Evolutionary conservation across 2,113 vertebrate species (phyloP), one percentile per base, ranked within the genome.

Genomic region (Siniperca chuatsi): DNA sequence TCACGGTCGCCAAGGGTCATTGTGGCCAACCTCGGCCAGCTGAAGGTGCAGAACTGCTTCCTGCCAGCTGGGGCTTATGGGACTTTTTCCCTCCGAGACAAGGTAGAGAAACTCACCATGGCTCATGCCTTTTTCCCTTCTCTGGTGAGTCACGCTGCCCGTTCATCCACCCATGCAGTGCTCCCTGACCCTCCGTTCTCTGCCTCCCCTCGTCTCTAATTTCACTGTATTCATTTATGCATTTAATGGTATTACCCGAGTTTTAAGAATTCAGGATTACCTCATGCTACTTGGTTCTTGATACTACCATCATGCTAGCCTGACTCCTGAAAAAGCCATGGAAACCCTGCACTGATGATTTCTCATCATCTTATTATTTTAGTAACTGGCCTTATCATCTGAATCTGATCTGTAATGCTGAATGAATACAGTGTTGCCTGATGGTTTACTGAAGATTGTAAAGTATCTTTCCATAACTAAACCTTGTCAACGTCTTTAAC

Each of bases 21-120:
- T 75, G 98, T 99, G 61, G 98, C 97, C 77, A 99, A 99, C 86
- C 94, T 99, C 15, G 98, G 98, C 16, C 98, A 99, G 79, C 95
- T 99, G 85, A 97, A 94, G 90, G 97, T 99, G 57, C 97, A 96
- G 90, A 99, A 99, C 95, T 87, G 86, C 60, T 99, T 99, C 87
- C 94, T 98, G 29, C 96, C 96, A 55, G 96, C 97, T 0, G 97
- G 97, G 35, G 89, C 95, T 70, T 94, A 90, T 0, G 97, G 98
- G 11, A 99, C 98, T 15, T 98, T 98, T 91, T 98, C 97, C 0
- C 92, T 97, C 42, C 96, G 94, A 93, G 97, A 98, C 94, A 99
- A 99, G 98, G 98, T 99, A 96, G 95, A 96, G 90, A 86, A 90
- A 94, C 93, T 96, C 87, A 95, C 95, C 93, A 96, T 95, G 85